phyloP scores from a whole-genome alignment of 2,888 invertebrate genomes.

The Sthenelais limicola region DNA sequence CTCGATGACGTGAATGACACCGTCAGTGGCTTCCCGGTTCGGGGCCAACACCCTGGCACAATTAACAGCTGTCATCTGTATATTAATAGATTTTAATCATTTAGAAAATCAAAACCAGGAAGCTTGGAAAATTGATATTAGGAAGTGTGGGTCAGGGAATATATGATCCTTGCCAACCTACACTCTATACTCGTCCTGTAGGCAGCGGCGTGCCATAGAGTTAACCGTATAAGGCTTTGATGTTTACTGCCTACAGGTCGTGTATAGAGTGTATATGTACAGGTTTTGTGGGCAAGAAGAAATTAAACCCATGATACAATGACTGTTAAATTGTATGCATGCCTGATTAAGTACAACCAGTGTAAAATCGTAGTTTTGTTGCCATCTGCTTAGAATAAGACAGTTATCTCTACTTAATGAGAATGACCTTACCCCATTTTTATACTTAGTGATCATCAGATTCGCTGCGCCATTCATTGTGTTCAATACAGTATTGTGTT shows the following conservation, averaged over 20 bases:
- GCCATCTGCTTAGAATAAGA: neutral
- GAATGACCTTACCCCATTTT: neutral
- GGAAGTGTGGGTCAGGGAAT: no score
- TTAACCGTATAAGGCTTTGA: no score
- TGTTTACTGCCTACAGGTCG: no score
- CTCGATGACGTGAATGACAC: slow-evolving; percentile 15
- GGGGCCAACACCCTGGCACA: slow-evolving; percentile 18
- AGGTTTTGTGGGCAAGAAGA: no score
- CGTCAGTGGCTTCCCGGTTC: slow-evolving; percentile 23
- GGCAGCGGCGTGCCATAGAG: no score
- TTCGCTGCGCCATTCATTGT: neutral
- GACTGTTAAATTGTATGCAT: no score
- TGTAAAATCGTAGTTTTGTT: neutral
- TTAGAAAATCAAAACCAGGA: neutral
- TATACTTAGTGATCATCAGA: neutral
- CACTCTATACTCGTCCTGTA: no score
- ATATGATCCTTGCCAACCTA: no score
- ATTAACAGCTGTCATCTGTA: slow-evolving; percentile 9
- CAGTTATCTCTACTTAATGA: neutral
- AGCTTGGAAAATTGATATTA: no score
- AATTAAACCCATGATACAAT: no score
- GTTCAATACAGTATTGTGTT: slow-evolving; percentile 1
- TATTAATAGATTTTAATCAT: neutral
- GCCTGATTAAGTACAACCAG: neutral
- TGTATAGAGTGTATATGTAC: no score